Evolutionary conservation across 2,888 invertebrate species (phyloP), one percentile per base, ranked within the genome.

Genomic region (Nesidiocoris tenuis): DNA sequence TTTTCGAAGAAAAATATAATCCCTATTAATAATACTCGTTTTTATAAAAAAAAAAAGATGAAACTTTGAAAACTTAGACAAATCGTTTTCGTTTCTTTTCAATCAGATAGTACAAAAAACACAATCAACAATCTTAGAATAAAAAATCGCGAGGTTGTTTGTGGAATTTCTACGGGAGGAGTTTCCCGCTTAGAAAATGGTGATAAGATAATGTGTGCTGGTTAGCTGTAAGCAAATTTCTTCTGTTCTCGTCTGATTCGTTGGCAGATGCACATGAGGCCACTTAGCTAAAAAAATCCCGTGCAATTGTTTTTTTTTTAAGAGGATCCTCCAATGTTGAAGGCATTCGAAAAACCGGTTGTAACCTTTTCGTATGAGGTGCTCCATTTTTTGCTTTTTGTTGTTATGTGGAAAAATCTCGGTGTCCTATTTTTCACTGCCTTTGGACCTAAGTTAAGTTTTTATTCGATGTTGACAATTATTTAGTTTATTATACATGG

Each of bases 61-160:
- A 59, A 59, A n/a, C n/a, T n/a, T n/a, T 22, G 18, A 65, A 65
- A 67, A 70, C 70, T 59, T 70, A 70, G 70, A 70, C 70, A 70
- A 68, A 70, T 70, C 25, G 59, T 61, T 68, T 16, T 65, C 19
- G 9, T 59, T 25, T 61, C 23, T 61, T 71, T 61, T 23, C n/a
- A 72, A 72, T 72, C 72, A 61, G 21, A 72, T 72, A 72, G 72
- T 72, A 72, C 72, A 72, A 72, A 72, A 59, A 56, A 72, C 63
- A 54, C 72, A 72, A 72, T 72, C 72, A 72, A 72, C 70, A 56
- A 56, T 67, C 56, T 17, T 70, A 70, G 70, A 9, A 63, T 59
- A 55, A 67, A 55, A 56, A 18, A 59, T 70, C 22, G 70, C 39
- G 39, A 39, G 18, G 57, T 25, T 57, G 70, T 70, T 24, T 70